Percentiles rank a stretch among this genome's conserved stretches.
Evolutionary conservation across 2,797 vertebrate species (phyloP).

Genomic region (Neosilurus mollespiculum): DNA sequence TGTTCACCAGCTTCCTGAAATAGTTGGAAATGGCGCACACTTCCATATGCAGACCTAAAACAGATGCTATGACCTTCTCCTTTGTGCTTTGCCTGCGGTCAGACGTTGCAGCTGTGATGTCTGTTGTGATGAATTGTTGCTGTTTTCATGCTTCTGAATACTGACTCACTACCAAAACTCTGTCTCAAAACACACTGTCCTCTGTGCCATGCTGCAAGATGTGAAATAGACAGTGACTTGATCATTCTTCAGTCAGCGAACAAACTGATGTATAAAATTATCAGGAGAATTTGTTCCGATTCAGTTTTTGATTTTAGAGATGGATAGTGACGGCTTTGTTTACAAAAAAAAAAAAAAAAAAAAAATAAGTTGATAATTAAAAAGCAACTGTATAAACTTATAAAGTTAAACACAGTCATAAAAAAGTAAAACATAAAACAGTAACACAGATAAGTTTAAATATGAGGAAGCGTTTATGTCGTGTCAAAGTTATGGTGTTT

Average conservation of each 20-base stretch:
- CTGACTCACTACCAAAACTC: background rate
- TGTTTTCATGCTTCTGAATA: constrained; percentile 20
- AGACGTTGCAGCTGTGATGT: constrained; percentile 16
- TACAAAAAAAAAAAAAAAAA: background rate
- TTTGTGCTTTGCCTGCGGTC: background rate
- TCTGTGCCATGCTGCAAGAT: background rate
- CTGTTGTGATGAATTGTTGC: constrained; percentile 21
- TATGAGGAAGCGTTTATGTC: background rate
- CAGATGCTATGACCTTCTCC: constrained; percentile 19
- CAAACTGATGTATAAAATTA: background rate
- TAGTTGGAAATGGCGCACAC: background rate
- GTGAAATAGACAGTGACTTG: background rate
- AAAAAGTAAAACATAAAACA: background rate
- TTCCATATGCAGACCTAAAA: constrained; percentile 11
- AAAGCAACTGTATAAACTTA: background rate
- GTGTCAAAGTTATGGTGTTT: background rate
- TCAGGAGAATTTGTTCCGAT: background rate
- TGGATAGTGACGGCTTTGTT: background rate
- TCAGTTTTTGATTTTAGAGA: background rate
- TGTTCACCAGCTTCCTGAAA: background rate
- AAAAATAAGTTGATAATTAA: no score
- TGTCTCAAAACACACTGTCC: background rate
- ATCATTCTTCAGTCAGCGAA: background rate
- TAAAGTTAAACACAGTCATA: background rate
- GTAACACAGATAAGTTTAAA: background rate